Percentiles rank a stretch among this genome's conserved stretches.
phyloP scores from a whole-genome alignment of 2,888 invertebrate genomes.

The Lepidochitona cinerea region DNA sequence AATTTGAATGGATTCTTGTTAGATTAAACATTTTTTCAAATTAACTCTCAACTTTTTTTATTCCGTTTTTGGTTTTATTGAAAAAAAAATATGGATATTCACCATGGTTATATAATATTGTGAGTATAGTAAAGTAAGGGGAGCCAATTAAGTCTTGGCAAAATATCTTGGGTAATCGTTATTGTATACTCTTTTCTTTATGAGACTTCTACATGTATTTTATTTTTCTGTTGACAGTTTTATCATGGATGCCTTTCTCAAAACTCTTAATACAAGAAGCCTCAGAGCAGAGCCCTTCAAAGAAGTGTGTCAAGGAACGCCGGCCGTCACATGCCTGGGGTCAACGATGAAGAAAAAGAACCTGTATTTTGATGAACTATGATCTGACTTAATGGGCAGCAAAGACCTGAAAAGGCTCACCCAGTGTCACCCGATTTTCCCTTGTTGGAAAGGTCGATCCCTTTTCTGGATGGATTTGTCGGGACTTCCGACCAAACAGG shows the following conservation, averaged over 20 bases:
- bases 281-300: background rate
- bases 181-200: background rate
- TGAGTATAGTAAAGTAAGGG: background rate
- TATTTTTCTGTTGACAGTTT: background rate
- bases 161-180: too few species aligned
- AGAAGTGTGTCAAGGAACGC: background rate
- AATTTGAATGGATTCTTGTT: too few species aligned
- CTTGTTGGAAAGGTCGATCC: background rate
- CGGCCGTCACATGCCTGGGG: background rate
- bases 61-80: background rate
- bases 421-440: background rate
- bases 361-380: background rate
- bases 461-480: too few species aligned
- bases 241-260: background rate
- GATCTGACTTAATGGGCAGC: background rate
- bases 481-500: too few species aligned
- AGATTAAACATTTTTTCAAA: too few species aligned
- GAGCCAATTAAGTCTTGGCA: too few species aligned
- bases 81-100: background rate
- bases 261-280: background rate
- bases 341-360: background rate
- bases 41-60: too few species aligned
- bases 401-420: background rate
- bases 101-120: background rate
- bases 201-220: background rate